phyloP scores from a whole-genome alignment of 2,797 vertebrate species.

The Momotus momota region DNA sequence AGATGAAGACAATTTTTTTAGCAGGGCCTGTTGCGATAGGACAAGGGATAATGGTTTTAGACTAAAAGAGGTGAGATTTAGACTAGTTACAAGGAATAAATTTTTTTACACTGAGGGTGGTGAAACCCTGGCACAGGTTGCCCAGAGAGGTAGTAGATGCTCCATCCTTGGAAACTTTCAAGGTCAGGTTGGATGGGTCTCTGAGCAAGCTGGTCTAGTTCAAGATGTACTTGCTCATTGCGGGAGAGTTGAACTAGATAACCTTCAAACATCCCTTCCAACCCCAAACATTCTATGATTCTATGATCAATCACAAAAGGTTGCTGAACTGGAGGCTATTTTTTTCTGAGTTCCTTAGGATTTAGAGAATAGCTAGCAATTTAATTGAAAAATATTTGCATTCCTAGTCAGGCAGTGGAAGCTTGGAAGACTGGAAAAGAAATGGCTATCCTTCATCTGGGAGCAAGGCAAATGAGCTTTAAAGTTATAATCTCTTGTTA shows the following conservation, averaged over 20 bases:
- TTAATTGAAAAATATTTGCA: background rate
- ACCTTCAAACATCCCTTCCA: background rate
- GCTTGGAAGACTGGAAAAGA: background rate
- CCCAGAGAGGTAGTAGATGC: background rate
- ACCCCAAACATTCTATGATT: background rate
- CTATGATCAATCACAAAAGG: background rate
- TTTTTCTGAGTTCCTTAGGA: slow-evolving; percentile 18
- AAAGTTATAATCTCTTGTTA: background rate
- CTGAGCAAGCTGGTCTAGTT: background rate
- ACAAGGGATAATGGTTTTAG: background rate
- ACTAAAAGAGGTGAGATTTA: background rate
- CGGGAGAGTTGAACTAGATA: background rate
- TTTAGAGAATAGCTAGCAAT: background rate
- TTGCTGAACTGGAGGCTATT: background rate
- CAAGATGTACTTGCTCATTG: background rate
- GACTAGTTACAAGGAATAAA: background rate
- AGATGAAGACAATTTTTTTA: background rate
- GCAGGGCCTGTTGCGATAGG: background rate
- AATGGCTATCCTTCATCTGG: background rate
- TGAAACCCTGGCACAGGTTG: background rate
- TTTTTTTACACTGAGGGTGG: background rate
- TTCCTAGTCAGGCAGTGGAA: background rate
- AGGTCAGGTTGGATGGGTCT: background rate
- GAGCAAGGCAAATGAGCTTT: background rate
- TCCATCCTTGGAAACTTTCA: background rate